Conservation (phyloP, 2,797 vertebrate species). For the Notoglanidium macrostoma region DNA sequence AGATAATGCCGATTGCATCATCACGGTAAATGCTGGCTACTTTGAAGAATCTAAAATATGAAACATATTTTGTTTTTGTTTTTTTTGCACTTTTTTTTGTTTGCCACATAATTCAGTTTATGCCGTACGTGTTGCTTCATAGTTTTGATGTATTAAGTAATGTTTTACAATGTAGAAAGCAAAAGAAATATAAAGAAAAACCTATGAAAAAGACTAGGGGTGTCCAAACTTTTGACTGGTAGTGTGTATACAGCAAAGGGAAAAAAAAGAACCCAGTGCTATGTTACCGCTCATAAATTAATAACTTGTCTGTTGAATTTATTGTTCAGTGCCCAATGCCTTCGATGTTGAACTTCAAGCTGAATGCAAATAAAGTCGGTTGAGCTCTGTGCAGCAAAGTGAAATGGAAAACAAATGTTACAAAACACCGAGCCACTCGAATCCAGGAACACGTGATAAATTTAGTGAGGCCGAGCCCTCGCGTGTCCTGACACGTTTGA, state of each 20-base stretch:
- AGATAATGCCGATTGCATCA: no score
- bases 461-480: slow-evolving; percentile 65
- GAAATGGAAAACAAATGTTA: slow-evolving; percentile 65
- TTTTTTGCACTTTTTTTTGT: no score
- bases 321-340: not conserved
- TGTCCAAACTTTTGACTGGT: no score
- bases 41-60: no score
- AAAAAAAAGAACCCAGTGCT: not conserved
- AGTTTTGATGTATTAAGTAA: no score
- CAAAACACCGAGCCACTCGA: slow-evolving; percentile 65
- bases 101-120: no score
- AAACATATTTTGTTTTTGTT: no score
- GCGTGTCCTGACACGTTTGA: slow-evolving; percentile 65
- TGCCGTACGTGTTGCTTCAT: no score
- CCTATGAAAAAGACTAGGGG: no score
- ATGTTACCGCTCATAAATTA: not conserved
- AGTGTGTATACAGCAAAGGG: not conserved
- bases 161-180: no score
- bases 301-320: not conserved
- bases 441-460: slow-evolving; percentile 67
- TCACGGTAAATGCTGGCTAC: no score
- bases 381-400: slow-evolving; percentile 14
- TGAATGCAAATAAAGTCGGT: not conserved
- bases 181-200: no score
- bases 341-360: not conserved